Evolutionary conservation across 2,888 invertebrate species (phyloP).

Genomic region (Creontiades dilutus): DNA sequence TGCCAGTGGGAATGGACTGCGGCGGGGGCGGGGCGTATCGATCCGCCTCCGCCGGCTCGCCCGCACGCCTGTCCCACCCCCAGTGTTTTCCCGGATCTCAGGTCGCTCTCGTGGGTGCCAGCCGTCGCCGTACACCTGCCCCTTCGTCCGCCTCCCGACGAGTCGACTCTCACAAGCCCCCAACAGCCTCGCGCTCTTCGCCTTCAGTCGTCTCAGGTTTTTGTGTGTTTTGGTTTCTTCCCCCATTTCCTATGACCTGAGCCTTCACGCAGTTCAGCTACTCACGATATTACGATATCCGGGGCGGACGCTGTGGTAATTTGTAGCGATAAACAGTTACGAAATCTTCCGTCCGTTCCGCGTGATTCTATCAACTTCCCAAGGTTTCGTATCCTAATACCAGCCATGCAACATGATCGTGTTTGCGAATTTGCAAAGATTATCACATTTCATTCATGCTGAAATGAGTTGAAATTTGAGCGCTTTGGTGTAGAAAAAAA

Average conservation of each 20-base stretch:
- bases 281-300: neutral
- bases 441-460: too few species aligned
- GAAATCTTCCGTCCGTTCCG: neutral
- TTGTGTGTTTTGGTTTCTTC: neutral
- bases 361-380: neutral
- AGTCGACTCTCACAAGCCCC: neutral
- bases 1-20: neutral
- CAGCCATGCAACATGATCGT: too few species aligned
- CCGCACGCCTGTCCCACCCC: constrained; percentile 10
- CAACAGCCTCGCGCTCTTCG: neutral
- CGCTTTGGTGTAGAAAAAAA: too few species aligned
- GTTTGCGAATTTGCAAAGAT: too few species aligned
- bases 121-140: neutral
- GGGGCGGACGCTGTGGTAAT: neutral
- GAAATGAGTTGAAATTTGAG: too few species aligned
- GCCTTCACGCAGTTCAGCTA: neutral
- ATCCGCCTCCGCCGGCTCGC: neutral
- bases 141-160: neutral
- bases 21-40: constrained; percentile 12
- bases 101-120: constrained; percentile 48
- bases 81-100: constrained; percentile 60
- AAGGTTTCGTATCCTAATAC: too few species aligned
- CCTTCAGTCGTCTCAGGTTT: neutral
- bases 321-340: neutral
- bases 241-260: neutral